Evolutionary conservation across 2,113 vertebrate genomes (phyloP).

Genomic region (Aspiorhynchus laticeps): DNA sequence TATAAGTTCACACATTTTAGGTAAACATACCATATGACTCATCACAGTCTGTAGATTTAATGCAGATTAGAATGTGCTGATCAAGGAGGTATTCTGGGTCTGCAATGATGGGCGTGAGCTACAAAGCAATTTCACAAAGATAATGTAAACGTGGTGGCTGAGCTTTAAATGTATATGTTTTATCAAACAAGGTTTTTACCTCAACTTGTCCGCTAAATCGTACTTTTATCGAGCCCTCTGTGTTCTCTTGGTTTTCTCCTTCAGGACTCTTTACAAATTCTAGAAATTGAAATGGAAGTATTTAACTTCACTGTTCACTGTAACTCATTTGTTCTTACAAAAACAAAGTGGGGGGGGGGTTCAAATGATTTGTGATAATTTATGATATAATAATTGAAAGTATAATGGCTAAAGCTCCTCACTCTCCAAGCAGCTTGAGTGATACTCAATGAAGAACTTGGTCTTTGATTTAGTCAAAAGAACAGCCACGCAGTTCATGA

Average conservation of each 20-base stretch:
- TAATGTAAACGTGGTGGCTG: not conserved
- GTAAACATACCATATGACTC: constrained; percentile 89
- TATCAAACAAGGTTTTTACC: constrained; percentile 74
- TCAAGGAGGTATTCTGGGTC: constrained; percentile 95
- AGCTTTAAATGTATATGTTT: not conserved
- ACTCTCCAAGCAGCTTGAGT: constrained; percentile 97
- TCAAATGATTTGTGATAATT: not conserved
- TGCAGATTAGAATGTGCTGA: constrained; percentile 94
- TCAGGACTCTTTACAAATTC: constrained; percentile 92
- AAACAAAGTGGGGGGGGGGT: not conserved
- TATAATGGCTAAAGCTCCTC: constrained; percentile 42
- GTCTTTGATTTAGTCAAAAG: constrained; percentile 95
- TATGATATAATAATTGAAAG: constrained; percentile 22
- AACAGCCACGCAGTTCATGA: constrained; percentile 86
- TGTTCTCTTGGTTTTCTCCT: constrained; percentile 88
- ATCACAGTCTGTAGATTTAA: constrained; percentile 93
- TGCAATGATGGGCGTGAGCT: constrained; percentile 96
- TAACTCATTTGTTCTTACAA: not conserved
- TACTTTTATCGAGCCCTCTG: constrained; percentile 86
- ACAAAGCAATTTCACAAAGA: constrained; percentile 51
- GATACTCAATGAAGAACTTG: constrained; percentile 95
- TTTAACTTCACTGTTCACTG: not conserved
- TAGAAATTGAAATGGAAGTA: constrained; percentile 58
- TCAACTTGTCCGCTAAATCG: constrained; percentile 85
- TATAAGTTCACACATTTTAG: constrained; percentile 18